These are phyloP conservation scores for Prionace glauca DNA, from an alignment of 2,797 vertebrate genomes.

Conservation along the genomic window DNA sequence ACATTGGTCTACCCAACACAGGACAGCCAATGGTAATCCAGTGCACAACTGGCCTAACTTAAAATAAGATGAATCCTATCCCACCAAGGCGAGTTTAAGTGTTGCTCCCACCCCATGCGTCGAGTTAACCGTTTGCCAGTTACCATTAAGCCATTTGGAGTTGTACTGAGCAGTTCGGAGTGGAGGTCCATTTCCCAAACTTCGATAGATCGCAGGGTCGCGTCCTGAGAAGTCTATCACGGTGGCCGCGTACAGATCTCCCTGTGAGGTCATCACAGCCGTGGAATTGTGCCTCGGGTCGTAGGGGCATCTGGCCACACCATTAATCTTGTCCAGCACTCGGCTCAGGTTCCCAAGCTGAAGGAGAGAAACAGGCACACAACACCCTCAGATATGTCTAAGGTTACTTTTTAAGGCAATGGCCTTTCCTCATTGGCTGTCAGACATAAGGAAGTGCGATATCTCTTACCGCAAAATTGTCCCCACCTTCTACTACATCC, in stretches of 20 bases:
- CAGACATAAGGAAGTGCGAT: background rate
- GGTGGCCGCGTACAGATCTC: conserved; percentile 91
- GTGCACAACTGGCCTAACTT: background rate
- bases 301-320: conserved; percentile 90
- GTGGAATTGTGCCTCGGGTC: conserved; percentile 96
- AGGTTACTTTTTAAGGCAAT: background rate
- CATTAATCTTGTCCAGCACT: conserved; percentile 83
- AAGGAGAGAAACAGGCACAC: background rate
- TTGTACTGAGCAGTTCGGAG: conserved; percentile 96
- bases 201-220: conserved; percentile 95
- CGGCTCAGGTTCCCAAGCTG: conserved; percentile 90
- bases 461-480: background rate
- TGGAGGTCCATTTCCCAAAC: conserved; percentile 84
- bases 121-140: conserved; percentile 21
- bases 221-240: conserved; percentile 97
- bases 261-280: conserved; percentile 86
- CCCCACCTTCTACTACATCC: too few species aligned
- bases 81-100: background rate
- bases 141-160: conserved; percentile 99
- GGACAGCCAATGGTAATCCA: background rate
- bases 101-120: background rate
- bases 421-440: background rate
- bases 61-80: background rate
- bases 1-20: background rate
- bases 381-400: background rate